Evolutionary conservation across 2,888 invertebrate genomes (phyloP), one percentile per base, ranked within the genome.

Genomic region (Meteorus colon): DNA sequence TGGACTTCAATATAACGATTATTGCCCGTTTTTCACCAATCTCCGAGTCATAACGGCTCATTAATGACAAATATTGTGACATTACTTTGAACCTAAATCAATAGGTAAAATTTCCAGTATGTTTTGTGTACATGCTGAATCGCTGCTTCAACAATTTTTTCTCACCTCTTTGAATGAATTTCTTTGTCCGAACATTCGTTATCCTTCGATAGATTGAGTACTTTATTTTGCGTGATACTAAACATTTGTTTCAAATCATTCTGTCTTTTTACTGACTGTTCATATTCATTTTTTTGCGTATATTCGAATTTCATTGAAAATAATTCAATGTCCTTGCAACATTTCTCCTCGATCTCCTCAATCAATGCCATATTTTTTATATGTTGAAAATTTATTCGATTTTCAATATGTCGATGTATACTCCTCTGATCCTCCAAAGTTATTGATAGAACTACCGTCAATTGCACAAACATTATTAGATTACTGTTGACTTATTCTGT

Each of bases 1-100:
- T 65, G 4, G 34, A 63, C 34, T 45, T 68, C 16, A 81, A 68
- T 24, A 73, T 29, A 19, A 70, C 16, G 65, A 81, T 29, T 19
- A 72, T 41, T 74, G 48, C 55, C 4, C 70, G 41, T 37, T 75
- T 78, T 14, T 77, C 76, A 6, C 78, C 80, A 3, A 81, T 73
- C 29, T 81, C 81, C 4, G 74, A 29, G 65, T 81, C 81, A 48
- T 78, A 79, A 69, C 77, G 79, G 34, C 59, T 66, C 24, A 81
- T 76, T 63, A 77, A 65, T 24, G 76, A 72, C 59, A 29, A 16
- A 6, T 79, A 74, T 63, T 77, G 80, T 24, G 78, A 78, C 63
- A 73, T 70, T 19, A 79, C 70, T 69, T 79, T 81, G 48, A 74
- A 76, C 73, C 81, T 81, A 60, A 29, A 66, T 71, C 62, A n/a